These are phyloP conservation scores for Caenorhabditis remanei DNA, from an alignment of 1,140 invertebrate genomes.

Conservation along the genomic window DNA sequence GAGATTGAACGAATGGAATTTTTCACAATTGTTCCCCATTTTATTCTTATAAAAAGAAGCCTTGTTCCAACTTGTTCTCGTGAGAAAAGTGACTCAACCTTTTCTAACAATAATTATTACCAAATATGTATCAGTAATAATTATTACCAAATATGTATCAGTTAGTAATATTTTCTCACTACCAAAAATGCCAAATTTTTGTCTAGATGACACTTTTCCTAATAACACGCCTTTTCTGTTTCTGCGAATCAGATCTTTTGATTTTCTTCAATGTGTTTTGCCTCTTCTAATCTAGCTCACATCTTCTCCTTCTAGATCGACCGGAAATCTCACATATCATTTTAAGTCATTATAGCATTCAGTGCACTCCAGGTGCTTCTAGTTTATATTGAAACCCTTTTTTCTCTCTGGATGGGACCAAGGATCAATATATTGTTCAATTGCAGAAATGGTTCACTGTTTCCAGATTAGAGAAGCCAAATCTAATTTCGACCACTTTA, in stretches of 20 bases:
- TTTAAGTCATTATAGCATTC: not conserved
- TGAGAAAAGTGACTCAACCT: too few species aligned
- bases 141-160: too few species aligned
- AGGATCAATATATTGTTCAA: not conserved
- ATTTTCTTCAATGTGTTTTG: not conserved
- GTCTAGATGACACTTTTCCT: too few species aligned
- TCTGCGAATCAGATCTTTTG: not conserved
- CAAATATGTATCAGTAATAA: too few species aligned
- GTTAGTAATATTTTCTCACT: too few species aligned
- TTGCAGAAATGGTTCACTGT: not conserved
- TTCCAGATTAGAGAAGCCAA: slow-evolving; percentile 37
- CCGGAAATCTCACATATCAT: slow-evolving; percentile 28
- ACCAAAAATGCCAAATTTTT: too few species aligned
- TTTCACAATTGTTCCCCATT: too few species aligned
- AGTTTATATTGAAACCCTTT: not conserved
- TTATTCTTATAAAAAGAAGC: too few species aligned
- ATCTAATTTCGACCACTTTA: not conserved
- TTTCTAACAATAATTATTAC: too few species aligned
- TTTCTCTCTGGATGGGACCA: not conserved
- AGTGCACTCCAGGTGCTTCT: slow-evolving; percentile 5
- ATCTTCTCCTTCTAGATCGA: not conserved
- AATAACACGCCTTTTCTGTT: not conserved
- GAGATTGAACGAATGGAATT: too few species aligned
- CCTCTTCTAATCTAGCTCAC: not conserved
- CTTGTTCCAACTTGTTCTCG: too few species aligned